phyloP scores from a whole-genome alignment of 2,113 vertebrate genomes.

The Paradoxurus hermaphroditus region DNA sequence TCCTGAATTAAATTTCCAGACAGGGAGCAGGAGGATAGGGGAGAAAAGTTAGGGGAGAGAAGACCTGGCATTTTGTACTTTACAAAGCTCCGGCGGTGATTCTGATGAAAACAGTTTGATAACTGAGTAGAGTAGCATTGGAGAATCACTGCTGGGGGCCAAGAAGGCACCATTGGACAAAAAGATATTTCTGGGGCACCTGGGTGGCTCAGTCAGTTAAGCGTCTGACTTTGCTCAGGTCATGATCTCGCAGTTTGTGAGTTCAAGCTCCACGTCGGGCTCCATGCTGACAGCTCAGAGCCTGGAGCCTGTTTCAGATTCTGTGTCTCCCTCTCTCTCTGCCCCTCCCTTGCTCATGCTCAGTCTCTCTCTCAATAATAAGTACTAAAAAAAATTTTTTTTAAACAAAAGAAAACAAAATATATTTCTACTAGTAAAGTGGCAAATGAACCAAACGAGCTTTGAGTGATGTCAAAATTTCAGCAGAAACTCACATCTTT shows the following conservation, averaged over 20 bases:
- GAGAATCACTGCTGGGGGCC: background rate
- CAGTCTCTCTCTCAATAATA: too few species aligned
- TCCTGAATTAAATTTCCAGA: background rate
- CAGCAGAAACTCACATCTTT: background rate
- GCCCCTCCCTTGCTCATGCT: too few species aligned
- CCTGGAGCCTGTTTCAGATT: too few species aligned
- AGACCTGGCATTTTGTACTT: background rate
- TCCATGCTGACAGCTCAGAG: too few species aligned
- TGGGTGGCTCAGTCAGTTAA: too few species aligned
- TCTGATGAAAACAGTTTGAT: background rate
- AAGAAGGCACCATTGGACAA: background rate
- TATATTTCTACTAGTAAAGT: background rate
- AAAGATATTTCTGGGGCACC: too few species aligned
- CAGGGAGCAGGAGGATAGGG: background rate
- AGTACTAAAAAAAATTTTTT: too few species aligned
- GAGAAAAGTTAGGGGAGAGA: background rate
- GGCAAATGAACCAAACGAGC: background rate
- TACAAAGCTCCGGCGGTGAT: background rate
- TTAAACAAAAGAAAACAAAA: too few species aligned
- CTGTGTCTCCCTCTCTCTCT: too few species aligned
- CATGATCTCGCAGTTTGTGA: too few species aligned
- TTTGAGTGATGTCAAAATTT: background rate
- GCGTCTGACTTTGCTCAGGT: too few species aligned
- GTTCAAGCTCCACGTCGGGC: too few species aligned
- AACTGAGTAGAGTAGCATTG: background rate